phyloP scores from a whole-genome alignment of 2,113 vertebrate genomes.

The Antennarius striatus region DNA sequence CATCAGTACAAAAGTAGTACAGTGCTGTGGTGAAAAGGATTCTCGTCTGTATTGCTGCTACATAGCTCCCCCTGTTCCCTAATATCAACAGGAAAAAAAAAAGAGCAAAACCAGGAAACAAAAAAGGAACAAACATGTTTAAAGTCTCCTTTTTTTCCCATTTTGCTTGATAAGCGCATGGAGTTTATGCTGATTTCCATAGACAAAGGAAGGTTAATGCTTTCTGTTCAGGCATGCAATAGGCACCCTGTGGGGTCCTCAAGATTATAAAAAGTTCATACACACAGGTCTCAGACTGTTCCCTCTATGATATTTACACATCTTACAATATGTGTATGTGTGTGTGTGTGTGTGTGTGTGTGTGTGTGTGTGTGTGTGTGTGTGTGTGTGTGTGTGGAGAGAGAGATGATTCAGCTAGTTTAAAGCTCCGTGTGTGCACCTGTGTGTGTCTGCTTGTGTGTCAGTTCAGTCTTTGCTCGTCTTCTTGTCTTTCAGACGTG shows the following conservation, averaged over 20 bases:
- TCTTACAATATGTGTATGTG: slow-evolving; percentile 75
- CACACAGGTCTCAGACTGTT: slow-evolving; percentile 77
- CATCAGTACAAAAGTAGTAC: slow-evolving; percentile 80
- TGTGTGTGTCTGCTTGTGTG: slow-evolving; percentile 35
- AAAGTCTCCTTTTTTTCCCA: slow-evolving; percentile 59
- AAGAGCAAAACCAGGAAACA: slow-evolving; percentile 53
- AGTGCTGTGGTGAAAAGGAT: slow-evolving; percentile 80
- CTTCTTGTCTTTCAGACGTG: slow-evolving; percentile 84
- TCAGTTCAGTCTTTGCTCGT: slow-evolving; percentile 53
- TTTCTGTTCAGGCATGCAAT: slow-evolving; percentile 88
- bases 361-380: slow-evolving; percentile 35
- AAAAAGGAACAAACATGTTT: slow-evolving; percentile 60
- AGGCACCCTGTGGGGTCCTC: slow-evolving; percentile 88
- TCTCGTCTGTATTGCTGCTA: slow-evolving; percentile 82
- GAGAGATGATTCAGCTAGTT: slow-evolving; percentile 25
- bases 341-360: slow-evolving; percentile 39
- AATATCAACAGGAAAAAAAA: slow-evolving; percentile 54
- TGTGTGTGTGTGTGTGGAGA: slow-evolving; percentile 43
- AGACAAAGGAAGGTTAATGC: slow-evolving; percentile 83
- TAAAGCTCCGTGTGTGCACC: slow-evolving; percentile 44
- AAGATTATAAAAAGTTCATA: slow-evolving; percentile 85
- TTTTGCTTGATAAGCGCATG: slow-evolving; percentile 74
- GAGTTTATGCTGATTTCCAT: slow-evolving; percentile 75
- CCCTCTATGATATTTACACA: slow-evolving; percentile 83
- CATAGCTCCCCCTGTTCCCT: slow-evolving; percentile 72